Evolutionary conservation across 1,140 invertebrate genomes (phyloP).

Genomic region (Monochamus saltuarius): DNA sequence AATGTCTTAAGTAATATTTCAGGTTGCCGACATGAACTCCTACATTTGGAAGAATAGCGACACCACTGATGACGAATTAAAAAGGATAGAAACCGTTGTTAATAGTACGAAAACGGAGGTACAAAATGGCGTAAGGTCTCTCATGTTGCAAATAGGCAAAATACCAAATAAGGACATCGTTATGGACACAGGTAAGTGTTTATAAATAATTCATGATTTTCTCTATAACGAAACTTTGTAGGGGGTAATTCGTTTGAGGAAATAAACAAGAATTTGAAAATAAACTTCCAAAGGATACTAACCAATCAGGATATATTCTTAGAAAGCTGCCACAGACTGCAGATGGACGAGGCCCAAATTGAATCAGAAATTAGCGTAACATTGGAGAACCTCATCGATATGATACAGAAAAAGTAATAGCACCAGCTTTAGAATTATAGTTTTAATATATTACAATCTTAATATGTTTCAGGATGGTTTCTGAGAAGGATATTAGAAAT

Average conservation of each 20-base stretch:
- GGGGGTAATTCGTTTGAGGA: slow-evolving; percentile 13
- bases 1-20: slow-evolving; percentile 18
- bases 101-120: slow-evolving; percentile 59
- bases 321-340: slow-evolving; percentile 60
- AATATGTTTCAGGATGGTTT: slow-evolving; percentile 35
- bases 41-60: slow-evolving; percentile 58
- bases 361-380: slow-evolving; percentile 58
- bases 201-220: not conserved
- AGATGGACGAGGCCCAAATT: slow-evolving; percentile 59
- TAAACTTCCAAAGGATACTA: slow-evolving; percentile 56
- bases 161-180: slow-evolving; percentile 30
- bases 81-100: slow-evolving; percentile 54
- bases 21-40: slow-evolving; percentile 60
- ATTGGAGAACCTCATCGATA: slow-evolving; percentile 60
- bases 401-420: slow-evolving; percentile 59
- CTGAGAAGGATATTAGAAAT: slow-evolving; percentile 43
- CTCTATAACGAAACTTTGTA: not conserved
- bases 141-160: slow-evolving; percentile 50
- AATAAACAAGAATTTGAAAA: slow-evolving; percentile 47
- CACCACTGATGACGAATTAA: slow-evolving; percentile 53
- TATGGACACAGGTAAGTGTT: not conserved
- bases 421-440: no score
- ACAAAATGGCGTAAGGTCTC: slow-evolving; percentile 57
- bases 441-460: not conserved
- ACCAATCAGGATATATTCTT: slow-evolving; percentile 60